Evolutionary conservation across 2,888 invertebrate species (phyloP), one percentile per base, ranked within the genome.

Genomic region (Schrankia costaestrigalis): DNA sequence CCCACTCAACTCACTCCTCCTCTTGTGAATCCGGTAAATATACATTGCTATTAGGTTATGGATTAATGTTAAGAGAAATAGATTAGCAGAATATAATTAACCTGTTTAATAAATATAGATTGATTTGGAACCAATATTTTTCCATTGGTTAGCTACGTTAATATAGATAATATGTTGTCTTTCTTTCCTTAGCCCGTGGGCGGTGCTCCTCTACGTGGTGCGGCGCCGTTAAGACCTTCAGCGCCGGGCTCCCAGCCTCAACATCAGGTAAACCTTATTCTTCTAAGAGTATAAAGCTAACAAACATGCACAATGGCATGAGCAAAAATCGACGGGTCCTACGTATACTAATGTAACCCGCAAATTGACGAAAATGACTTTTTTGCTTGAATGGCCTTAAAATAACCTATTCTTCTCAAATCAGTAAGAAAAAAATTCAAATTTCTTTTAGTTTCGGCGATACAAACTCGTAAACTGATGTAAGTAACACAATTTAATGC

Each of bases 1-100:
- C 89, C 89, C n/a, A 89, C 89, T 5, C 89, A 83, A 49, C 83
- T 85, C 14, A 88, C 85, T 1, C 89, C 87, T 12, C 88, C 89
- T 0, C 70, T 88, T 8, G 83, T 81, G 10, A 88, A 85, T 46
- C 87, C 87, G 57, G 88, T 89, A 70, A 63, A 26, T 30, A n/a
- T n/a, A n/a, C n/a, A n/a, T n/a, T n/a, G n/a, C n/a, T n/a, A n/a
- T n/a, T n/a, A n/a, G n/a, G n/a, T n/a, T n/a, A n/a, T n/a, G n/a
- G n/a, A n/a, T n/a, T n/a, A n/a, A n/a, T n/a, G n/a, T n/a, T n/a
- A n/a, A n/a, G n/a, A n/a, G n/a, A n/a, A n/a, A n/a, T n/a, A n/a
- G n/a, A 13, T 26, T 14, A 26, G 3, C 18, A 1, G n/a, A 18
- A 2, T 6, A 18, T 8, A 18, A 18, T 21, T 6, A 3, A 21